Evolutionary conservation across 2,888 invertebrate species (phyloP), one percentile per base, ranked within the genome.

Genomic region (Arrhopalites spinosus): DNA sequence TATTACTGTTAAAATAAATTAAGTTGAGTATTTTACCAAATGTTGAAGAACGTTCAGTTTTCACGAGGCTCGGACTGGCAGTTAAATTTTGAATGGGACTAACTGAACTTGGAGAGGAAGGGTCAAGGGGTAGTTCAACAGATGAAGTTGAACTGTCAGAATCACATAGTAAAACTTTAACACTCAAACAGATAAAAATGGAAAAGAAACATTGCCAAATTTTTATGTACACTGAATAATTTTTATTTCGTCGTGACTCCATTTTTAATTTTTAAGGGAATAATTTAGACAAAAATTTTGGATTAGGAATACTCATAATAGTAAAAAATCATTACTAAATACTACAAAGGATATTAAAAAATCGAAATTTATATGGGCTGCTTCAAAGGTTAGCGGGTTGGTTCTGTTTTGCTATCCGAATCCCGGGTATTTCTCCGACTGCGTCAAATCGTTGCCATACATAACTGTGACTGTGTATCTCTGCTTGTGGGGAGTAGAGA

Each of bases 21-120:
- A 59, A 59, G n/a, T n/a, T 25, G 15, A 25, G 15, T 25, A 25
- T 47, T 45, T 47, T 47, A 68, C 68, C 68, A 68, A 59, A 59
- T 11, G 25, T 25, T 59, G 59, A 59, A n/a, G n/a, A n/a, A 25
- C 27, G 59, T 13, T 15, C 50, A 50, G n/a, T n/a, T n/a, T 50
- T n/a, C 8, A 50, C 3, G 17, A n/a, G 50, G n/a, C 17, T 50
- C 7, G 50, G 50, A 50, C 3, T 50, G 2, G 50, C 7, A 50
- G 50, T 50, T n/a, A n/a, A n/a, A n/a, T n/a, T n/a, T n/a, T n/a
- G n/a, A 50, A 15, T 50, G 50, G n/a, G 17, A n/a, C 15, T 50
- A 13, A 25, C 13, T 1, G 59, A 25, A 59, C 20, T 20, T 59
- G 59, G 13, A 27, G 59, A 13, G 1, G 59, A 25, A 27, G 25